Base-by-base conservation (phyloP, 1,140 invertebrate genomes). In the Rhynchophorus ferrugineus region DNA sequence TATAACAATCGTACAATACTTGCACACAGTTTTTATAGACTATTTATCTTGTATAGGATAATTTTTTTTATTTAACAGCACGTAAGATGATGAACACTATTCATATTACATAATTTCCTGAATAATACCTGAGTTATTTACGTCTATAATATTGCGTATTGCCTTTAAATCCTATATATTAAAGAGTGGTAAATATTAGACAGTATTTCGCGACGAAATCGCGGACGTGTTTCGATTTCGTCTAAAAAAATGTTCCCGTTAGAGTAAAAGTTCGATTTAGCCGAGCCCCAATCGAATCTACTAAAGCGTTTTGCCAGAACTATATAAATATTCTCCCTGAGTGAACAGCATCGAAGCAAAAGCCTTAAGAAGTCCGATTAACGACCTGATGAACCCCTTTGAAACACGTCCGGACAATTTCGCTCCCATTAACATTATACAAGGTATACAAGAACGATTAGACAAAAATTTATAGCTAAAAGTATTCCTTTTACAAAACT, bases 41-140 rank as follows among this genome's bases (percentile, higher is more conserved):
- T 49, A 39, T 49, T 39, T 49, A 18, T 33, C 37, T 22, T 13
- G 19, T 35, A 16, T 9, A 37, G 20, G 16, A 8, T 38, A 38
- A 29, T 29, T 29, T 29, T 29, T 38, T 38, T 38, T 37, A n/a
- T 44, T n/a, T 52, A 52, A 45, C 49, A 50, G 57, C 52, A 53
- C 56, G 44, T 57, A 55, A 56, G 53, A 58, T n/a, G n/a, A n/a
- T 47, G 52, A 57, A 61, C 51, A 61, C 59, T 58, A 45, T 54
- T 22, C 49, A 50, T 47, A 56, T 46, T 36, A 46, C 44, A 52
- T 44, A 54, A 36, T 44, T 60, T 51, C 58, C 58, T 60, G 58
- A 60, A 58, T 11, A 38, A 37, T 54, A 55, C 58, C 58, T 60
- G 58, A 60, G 58, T 50, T 48, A n/a, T n/a, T n/a, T n/a, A 52